Percentiles rank a stretch among this genome's conserved stretches.
Evolutionary conservation across 1,140 invertebrate genomes (phyloP).

Genomic region (Leptopilina boulardi): DNA sequence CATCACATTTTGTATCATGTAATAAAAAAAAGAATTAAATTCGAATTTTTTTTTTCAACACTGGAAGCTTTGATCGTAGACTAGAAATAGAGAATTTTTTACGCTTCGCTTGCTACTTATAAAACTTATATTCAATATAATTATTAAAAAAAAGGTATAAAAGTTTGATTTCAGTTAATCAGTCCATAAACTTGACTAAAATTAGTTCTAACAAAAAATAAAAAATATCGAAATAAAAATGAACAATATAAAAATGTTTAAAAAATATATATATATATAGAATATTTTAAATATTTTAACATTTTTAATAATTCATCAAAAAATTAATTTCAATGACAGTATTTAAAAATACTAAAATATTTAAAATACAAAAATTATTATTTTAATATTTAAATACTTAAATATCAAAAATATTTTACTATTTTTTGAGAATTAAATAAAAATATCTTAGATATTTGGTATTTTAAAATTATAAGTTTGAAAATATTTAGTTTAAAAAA

Average conservation of each 20-base stretch:
- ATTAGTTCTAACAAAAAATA: constrained; percentile 24
- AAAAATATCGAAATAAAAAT: no score
- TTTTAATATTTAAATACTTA: no score
- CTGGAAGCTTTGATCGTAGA: not conserved
- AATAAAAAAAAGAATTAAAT: constrained; percentile 40
- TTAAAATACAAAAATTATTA: no score
- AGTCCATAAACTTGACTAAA: constrained; percentile 24
- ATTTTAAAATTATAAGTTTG: not conserved
- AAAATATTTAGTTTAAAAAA: constrained; percentile 6
- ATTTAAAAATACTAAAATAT: no score
- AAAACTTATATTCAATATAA: constrained; percentile 1
- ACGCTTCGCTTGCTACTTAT: not conserved
- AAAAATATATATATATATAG: not conserved
- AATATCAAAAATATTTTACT: no score
- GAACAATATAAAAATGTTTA: not conserved
- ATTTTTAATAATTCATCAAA: no score
- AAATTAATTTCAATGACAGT: no score
- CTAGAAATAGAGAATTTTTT: not conserved
- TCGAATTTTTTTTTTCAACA: constrained; percentile 25
- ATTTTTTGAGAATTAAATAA: no score
- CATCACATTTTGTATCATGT: not conserved
- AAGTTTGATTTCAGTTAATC: constrained; percentile 8
- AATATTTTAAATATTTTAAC: no score
- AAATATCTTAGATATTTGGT: no score
- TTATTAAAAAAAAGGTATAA: constrained; percentile 20